Base-by-base conservation (phyloP, 2,113 vertebrate genomes). In the Synchiropus splendidus region DNA sequence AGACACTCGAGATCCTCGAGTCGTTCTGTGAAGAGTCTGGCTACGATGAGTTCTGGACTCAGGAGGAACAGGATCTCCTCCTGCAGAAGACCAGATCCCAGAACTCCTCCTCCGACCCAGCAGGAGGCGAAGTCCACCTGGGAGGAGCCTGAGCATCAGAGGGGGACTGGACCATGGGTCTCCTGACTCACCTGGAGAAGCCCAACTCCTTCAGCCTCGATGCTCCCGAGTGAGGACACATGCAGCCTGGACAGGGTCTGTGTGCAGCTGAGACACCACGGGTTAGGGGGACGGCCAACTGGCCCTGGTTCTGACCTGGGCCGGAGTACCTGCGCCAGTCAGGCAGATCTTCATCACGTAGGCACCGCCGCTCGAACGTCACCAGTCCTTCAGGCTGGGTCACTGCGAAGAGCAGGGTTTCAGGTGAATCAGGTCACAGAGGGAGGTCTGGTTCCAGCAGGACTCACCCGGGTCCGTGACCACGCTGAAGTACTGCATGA, bases 1-100 rank as follows among this genome's bases (percentile, higher is more conserved):
- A 86, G 61, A 46, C 83, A 85, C 56, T 86, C 85, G 1, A 48
- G 44, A 31, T 81, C 52, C 0, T 0, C 42, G 2, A 86, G 79
- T 44, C 45, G 77, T 65, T 85, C 83, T 0, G 85, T 85, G 54
- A 85, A 86, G 42, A 86, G 85, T 1, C 83, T 69, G 1, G 83
- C 55, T 13, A 83, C 71, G 1, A 86, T 85, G 12, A 86, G 77
- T 57, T 86, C 85, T 1, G 85, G 80, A 48, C 76, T 68, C 6
- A 82, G 69, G 4, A 86, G 42, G 41, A 86, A 86, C 39, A 80
- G 62, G 42, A 86, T 85, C 64, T 86, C 85, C 12, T 86, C 83
- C 58, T 86, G 83, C 16, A 85, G 64, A 44, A 85, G 63, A 15
- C 85, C 85, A 0, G 53, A 49, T 9, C 68, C 42, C 17, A 85